Conservation (phyloP, 1,140 invertebrate genomes). For the Acromyrmex echinatior region DNA sequence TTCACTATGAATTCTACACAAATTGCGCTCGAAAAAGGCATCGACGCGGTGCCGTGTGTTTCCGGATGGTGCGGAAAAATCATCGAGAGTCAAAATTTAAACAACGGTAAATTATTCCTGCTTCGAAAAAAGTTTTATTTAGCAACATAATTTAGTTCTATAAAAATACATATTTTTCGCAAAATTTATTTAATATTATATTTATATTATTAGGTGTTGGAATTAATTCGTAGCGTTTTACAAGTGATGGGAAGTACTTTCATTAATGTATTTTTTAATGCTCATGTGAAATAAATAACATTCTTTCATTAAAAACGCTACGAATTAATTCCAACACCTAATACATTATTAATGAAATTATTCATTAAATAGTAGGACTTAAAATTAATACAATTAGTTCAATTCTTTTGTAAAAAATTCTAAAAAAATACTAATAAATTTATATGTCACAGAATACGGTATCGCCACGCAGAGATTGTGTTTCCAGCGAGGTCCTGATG, state of each 20-base stretch:
- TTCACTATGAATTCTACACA: slow-evolving; percentile 93
- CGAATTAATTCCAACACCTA: no score
- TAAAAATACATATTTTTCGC: slow-evolving; percentile 8
- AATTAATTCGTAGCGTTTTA: no score
- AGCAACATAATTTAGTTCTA: background rate
- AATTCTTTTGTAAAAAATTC: background rate
- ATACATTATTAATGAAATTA: slow-evolving; percentile 16
- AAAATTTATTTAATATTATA: slow-evolving; percentile 16
- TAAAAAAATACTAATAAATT: background rate
- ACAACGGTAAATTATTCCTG: slow-evolving; percentile 83
- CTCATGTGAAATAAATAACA: no score
- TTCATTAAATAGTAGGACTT: slow-evolving; percentile 27
- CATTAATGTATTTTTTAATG: no score
- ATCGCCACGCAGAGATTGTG: slow-evolving; percentile 95
- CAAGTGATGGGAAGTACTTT: no score
- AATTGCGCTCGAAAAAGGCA: slow-evolving; percentile 89
- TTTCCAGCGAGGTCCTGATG: slow-evolving; percentile 93
- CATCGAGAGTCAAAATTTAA: slow-evolving; percentile 91
- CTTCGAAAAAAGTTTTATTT: background rate
- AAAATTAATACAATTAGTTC: background rate
- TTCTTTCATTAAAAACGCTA: no score
- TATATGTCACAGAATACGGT: slow-evolving; percentile 91
- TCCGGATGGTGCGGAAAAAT: slow-evolving; percentile 98
- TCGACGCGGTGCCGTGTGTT: slow-evolving; percentile 93
- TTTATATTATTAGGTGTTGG: no score